A percentile compares a stretch with the other conserved stretches of the same genome.
These are phyloP conservation scores for Propsilocerus akamusi DNA, from an alignment of 1,140 invertebrate genomes.

Conservation along the genomic window DNA sequence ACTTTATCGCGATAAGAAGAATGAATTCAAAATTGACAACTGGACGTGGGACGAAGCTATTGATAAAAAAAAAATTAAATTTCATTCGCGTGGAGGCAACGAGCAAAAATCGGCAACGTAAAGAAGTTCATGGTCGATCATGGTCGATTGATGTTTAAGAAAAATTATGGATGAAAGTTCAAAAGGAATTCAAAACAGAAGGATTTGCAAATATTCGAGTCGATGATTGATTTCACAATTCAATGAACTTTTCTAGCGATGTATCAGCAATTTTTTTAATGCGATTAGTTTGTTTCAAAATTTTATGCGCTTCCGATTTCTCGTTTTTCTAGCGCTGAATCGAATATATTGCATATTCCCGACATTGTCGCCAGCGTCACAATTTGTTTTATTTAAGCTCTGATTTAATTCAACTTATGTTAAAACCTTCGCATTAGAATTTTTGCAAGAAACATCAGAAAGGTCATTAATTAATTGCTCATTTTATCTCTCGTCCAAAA, in stretches of 20 bases:
- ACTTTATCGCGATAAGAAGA: background rate
- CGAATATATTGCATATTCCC: no score
- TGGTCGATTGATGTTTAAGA: background rate
- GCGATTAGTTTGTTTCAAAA: background rate
- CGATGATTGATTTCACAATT: slow-evolving; percentile 1
- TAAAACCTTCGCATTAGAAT: no score
- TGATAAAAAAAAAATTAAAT: slow-evolving; percentile 1
- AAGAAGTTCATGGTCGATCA: background rate
- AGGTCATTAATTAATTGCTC: no score
- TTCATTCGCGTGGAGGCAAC: background rate
- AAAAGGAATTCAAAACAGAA: background rate
- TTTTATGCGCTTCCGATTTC: background rate
- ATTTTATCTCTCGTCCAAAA: no score
- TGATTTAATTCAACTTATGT: no score
- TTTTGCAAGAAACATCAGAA: no score
- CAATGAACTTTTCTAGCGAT: background rate
- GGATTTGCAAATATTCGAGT: background rate
- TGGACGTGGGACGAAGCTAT: background rate
- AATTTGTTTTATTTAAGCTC: no score
- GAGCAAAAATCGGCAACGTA: background rate
- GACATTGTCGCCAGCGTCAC: no score
- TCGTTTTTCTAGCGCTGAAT: background rate
- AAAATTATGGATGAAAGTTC: background rate
- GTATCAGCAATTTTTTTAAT: background rate
- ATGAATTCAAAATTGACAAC: background rate